Evolutionary conservation across 1,140 invertebrate species (phyloP).

Genomic region (Camponotus vicinus): DNA sequence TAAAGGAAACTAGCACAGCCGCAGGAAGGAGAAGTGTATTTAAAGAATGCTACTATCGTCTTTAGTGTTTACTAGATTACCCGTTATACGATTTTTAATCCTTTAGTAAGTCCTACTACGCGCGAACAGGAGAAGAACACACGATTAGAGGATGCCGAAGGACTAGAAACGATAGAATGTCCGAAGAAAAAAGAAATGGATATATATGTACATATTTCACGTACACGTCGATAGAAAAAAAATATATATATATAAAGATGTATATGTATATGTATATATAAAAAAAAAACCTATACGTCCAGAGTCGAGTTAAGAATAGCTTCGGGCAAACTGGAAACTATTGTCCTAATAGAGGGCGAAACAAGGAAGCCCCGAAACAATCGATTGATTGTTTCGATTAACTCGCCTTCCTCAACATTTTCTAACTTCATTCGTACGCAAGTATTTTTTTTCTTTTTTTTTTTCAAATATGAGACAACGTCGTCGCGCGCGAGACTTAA

Average conservation of each 20-base stretch:
- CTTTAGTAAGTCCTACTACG: constrained; percentile 35
- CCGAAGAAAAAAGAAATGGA: background rate
- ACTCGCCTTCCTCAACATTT: constrained; percentile 19
- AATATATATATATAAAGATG: constrained; percentile 20
- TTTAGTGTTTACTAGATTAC: constrained; percentile 58
- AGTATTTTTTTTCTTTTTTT: background rate
- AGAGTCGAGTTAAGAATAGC: constrained; percentile 41
- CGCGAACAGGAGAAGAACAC: constrained; percentile 12
- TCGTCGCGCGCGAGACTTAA: constrained; percentile 8
- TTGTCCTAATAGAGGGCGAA: background rate
- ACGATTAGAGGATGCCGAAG: background rate
- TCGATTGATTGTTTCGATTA: background rate
- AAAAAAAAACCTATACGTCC: constrained; percentile 6
- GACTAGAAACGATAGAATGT: constrained; percentile 19
- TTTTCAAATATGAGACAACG: background rate
- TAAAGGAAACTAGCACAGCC: constrained; percentile 47
- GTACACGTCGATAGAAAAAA: constrained; percentile 28
- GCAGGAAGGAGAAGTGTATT: constrained; percentile 26
- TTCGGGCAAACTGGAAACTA: background rate
- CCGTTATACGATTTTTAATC: constrained; percentile 40
- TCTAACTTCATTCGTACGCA: background rate
- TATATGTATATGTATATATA: constrained; percentile 23
- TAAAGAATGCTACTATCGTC: constrained; percentile 49
- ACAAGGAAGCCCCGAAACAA: constrained; percentile 2
- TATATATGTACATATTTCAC: constrained; percentile 47